Evolutionary conservation across 2,797 vertebrate genomes (phyloP).

Genomic region (Coregonus suidteri): DNA sequence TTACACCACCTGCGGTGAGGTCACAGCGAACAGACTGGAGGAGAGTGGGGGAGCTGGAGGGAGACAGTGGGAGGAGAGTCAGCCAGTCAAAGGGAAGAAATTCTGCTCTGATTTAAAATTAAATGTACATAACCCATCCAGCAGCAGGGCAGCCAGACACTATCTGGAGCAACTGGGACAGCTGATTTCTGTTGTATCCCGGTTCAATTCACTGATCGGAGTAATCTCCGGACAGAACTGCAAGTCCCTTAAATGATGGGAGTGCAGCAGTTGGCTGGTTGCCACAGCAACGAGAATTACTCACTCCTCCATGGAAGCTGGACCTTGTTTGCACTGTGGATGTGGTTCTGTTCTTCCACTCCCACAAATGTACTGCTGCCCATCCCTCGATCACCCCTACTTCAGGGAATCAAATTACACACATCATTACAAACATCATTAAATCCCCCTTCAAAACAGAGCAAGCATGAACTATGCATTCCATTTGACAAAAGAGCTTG

Average conservation of each 20-base stretch:
- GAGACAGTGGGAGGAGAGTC: not conserved
- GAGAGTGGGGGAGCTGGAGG: not conserved
- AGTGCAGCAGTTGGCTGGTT: not conserved
- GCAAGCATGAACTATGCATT: not conserved
- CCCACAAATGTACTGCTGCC: not conserved
- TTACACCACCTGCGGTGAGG: not conserved
- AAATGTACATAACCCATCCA: not conserved
- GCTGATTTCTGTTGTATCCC: not conserved
- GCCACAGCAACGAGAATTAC: constrained; percentile 3
- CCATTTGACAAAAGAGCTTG: not conserved
- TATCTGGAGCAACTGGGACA: not conserved
- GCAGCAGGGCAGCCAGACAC: not conserved
- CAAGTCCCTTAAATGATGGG: not conserved
- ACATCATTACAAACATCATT: not conserved
- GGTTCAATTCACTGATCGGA: not conserved
- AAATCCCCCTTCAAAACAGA: not conserved
- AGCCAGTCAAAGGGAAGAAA: not conserved
- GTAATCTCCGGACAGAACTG: not conserved
- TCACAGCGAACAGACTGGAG: not conserved
- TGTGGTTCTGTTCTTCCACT: not conserved
- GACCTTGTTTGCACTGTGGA: not conserved
- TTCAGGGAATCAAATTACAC: not conserved
- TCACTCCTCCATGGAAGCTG: not conserved
- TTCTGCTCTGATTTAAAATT: not conserved
- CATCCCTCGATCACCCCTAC: not conserved